These are phyloP conservation scores for Zophobas atratus DNA, from an alignment of 1,140 invertebrate species.

Conservation along the genomic window DNA sequence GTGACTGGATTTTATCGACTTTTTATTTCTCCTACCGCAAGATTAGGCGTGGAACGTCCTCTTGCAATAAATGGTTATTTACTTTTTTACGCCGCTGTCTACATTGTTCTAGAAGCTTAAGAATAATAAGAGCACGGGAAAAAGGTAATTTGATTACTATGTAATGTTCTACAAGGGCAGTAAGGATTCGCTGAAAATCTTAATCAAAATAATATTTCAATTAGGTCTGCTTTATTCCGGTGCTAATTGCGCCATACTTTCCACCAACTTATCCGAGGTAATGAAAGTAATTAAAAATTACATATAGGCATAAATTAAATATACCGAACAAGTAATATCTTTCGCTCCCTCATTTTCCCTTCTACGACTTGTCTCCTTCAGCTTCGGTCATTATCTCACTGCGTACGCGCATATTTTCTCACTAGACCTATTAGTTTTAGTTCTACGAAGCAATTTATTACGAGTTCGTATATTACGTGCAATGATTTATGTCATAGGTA, in stretches of 20 bases:
- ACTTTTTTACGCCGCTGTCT: constrained; percentile 16
- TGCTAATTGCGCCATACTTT: neutral
- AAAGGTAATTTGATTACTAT: constrained; percentile 1
- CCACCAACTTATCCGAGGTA: neutral
- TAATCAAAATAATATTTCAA: neutral
- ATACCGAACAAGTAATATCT: too few relatives aligned
- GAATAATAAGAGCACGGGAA: neutral
- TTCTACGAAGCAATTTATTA: too few relatives aligned
- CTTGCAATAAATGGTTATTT: constrained; percentile 27
- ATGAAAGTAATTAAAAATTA: too few relatives aligned
- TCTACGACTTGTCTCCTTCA: too few relatives aligned
- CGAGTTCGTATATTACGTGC: too few relatives aligned
- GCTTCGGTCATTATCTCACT: too few relatives aligned
- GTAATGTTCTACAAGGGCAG: neutral
- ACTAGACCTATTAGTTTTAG: too few relatives aligned
- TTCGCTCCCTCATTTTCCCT: too few relatives aligned
- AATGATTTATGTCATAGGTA: too few relatives aligned
- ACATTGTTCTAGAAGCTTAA: constrained; percentile 4
- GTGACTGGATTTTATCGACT: constrained; percentile 38
- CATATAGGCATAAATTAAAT: too few relatives aligned
- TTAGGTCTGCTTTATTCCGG: constrained; percentile 4
- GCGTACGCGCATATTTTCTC: too few relatives aligned
- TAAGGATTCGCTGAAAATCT: neutral
- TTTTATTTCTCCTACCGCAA: constrained; percentile 19
- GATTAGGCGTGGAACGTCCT: constrained; percentile 5